These are phyloP conservation scores for Pelecanus crispus DNA, from an alignment of 2,113 vertebrate genomes.

Conservation along the genomic window DNA sequence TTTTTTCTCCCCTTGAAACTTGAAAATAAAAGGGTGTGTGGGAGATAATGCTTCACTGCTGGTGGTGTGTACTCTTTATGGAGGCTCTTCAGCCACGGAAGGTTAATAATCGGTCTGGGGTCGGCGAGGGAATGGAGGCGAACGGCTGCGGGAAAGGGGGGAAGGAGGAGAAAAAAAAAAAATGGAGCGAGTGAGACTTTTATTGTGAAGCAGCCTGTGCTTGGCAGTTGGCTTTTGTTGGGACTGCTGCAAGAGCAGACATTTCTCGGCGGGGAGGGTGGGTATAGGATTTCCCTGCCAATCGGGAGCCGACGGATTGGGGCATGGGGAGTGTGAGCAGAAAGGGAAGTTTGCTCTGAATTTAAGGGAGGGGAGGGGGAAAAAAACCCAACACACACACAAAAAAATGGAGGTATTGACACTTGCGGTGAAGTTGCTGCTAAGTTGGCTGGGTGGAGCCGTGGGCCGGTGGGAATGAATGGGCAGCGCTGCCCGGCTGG, in stretches of 20 bases:
- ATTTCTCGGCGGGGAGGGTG: slow-evolving; percentile 73
- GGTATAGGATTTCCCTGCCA: slow-evolving; percentile 73
- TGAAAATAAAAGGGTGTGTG: background rate
- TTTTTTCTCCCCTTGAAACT: background rate
- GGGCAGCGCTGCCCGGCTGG: background rate
- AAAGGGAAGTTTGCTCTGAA: slow-evolving; percentile 59
- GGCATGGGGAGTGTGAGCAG: slow-evolving; percentile 59
- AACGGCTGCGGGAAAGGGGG: slow-evolving; percentile 18
- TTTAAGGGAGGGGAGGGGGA: slow-evolving; percentile 20
- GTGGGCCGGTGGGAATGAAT: slow-evolving; percentile 20
- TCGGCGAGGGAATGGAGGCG: slow-evolving; percentile 22
- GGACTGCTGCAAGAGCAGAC: slow-evolving; percentile 74
- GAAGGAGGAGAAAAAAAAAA: background rate
- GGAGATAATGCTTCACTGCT: background rate
- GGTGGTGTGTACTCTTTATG: background rate
- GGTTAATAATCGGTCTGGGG: slow-evolving; percentile 44
- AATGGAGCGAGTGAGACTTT: slow-evolving; percentile 63
- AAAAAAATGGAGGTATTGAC: slow-evolving; percentile 63
- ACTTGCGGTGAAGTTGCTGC: slow-evolving; percentile 36
- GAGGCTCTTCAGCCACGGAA: slow-evolving; percentile 19
- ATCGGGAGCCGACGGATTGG: slow-evolving; percentile 63
- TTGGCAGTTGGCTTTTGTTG: slow-evolving; percentile 79
- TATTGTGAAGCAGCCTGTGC: slow-evolving; percentile 70
- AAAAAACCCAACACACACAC: background rate
- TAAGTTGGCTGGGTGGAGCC: slow-evolving; percentile 29